phyloP scores from a whole-genome alignment of 1,140 invertebrate genomes.

The Trichogramma pretiosum region DNA sequence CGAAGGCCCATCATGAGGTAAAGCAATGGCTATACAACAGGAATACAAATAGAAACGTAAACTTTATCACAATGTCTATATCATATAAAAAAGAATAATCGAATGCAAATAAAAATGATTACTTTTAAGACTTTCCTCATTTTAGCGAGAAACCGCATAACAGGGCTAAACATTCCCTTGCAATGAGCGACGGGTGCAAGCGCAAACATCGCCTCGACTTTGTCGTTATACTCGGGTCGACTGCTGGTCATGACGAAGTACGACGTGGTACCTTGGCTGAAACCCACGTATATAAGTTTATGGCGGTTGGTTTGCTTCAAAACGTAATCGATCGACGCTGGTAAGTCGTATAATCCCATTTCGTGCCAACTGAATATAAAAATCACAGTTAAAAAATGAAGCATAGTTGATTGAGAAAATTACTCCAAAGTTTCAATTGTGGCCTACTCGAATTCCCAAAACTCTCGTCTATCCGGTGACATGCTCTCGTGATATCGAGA shows the following conservation, averaged over 20 bases:
- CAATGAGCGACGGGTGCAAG: conserved; percentile 52
- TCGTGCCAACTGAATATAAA: conserved; percentile 52
- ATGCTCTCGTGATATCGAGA: conserved; percentile 50
- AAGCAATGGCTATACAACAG: conserved; percentile 38
- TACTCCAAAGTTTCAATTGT: too few species aligned
- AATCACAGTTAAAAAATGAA: background rate
- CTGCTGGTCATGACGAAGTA: conserved; percentile 57
- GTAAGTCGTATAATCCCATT: conserved; percentile 64
- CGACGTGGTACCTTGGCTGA: conserved; percentile 53
- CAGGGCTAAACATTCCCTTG: conserved; percentile 33
- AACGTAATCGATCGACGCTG: conserved; percentile 63
- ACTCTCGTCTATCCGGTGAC: conserved; percentile 42
- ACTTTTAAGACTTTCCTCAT: conserved; percentile 27
- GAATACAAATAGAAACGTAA: conserved; percentile 20
- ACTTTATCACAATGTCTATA: conserved; percentile 4
- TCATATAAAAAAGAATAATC: background rate
- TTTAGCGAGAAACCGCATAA: conserved; percentile 33
- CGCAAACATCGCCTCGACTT: conserved; percentile 46
- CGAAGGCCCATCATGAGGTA: conserved; percentile 42
- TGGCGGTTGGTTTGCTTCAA: conserved; percentile 45
- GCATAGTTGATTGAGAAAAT: too few species aligned
- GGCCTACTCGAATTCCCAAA: conserved; percentile 45
- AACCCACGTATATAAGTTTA: conserved; percentile 58
- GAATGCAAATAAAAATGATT: background rate
- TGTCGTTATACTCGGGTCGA: conserved; percentile 50